Conservation (phyloP, 2,797 vertebrate species). For the Neosilurus mollespiculum region DNA sequence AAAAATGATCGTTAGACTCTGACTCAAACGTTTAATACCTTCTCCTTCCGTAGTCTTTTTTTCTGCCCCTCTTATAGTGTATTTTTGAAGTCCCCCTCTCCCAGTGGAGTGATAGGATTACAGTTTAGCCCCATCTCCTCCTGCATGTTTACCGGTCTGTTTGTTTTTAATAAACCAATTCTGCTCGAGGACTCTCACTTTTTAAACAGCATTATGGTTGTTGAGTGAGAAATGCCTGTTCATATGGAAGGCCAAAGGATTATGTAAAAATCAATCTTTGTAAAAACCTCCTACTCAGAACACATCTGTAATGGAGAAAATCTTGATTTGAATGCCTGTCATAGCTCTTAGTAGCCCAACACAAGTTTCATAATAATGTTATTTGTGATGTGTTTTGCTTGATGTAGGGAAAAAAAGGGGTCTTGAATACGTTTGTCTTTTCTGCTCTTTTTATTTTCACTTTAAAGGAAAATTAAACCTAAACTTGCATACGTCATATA, state of each 20-base stretch:
- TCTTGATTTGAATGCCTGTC: neutral
- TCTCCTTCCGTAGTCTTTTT: neutral
- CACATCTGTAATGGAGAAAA: constrained; percentile 6
- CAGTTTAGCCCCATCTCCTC: neutral
- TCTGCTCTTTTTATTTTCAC: too few species aligned
- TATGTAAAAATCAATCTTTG: neutral
- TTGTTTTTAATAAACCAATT: neutral
- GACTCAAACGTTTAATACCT: neutral
- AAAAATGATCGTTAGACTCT: neutral
- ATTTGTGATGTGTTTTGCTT: neutral
- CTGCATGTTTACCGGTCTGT: neutral
- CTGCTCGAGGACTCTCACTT: neutral
- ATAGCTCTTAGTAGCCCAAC: neutral
- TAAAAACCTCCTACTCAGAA: neutral
- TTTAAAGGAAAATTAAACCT: too few species aligned
- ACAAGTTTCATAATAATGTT: neutral
- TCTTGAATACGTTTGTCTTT: too few species aligned
- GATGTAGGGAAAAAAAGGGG: neutral
- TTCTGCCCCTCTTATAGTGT: neutral
- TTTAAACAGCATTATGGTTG: neutral
- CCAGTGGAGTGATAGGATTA: neutral
- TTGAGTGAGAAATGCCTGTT: neutral
- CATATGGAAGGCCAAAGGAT: neutral
- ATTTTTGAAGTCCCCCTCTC: neutral
- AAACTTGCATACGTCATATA: too few species aligned